phyloP scores from a whole-genome alignment of 2,113 vertebrate species.

The Siniperca knerii region DNA sequence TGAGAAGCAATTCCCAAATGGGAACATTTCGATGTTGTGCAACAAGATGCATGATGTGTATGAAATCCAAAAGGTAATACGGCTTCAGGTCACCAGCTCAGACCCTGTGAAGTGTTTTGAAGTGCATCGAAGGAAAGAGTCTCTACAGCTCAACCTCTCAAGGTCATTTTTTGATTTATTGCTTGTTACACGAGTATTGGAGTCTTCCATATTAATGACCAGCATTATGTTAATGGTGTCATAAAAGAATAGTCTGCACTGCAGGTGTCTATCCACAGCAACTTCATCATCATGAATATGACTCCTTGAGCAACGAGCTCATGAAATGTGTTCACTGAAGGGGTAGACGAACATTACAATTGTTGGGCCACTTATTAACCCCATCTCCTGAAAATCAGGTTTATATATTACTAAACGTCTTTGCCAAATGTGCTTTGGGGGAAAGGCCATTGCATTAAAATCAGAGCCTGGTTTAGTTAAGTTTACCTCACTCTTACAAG shows the following conservation, averaged over 20 bases:
- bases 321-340: not conserved
- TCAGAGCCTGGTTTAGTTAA: not conserved
- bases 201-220: constrained; percentile 60
- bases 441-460: too few relatives aligned
- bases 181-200: constrained; percentile 16
- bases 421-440: too few relatives aligned
- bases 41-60: constrained; percentile 6
- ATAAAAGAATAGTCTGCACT: constrained; percentile 37
- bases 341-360: not conserved
- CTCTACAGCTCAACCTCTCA: constrained; percentile 33
- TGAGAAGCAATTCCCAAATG: not conserved
- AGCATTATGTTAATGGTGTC: constrained; percentile 45
- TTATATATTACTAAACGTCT: not conserved
- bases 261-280: constrained; percentile 45
- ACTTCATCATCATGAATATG: constrained; percentile 19
- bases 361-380: not conserved
- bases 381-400: not conserved
- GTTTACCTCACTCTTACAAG: not conserved
- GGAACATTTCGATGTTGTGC: constrained; percentile 21
- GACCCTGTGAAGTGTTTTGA: constrained; percentile 20
- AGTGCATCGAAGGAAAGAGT: constrained; percentile 22
- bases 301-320: not conserved
- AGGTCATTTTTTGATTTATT: constrained; percentile 55
- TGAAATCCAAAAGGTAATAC: not conserved
- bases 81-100: constrained; percentile 33